Conservation (phyloP, 2,797 vertebrate genomes). For the Peromyscus nudipes region DNA sequence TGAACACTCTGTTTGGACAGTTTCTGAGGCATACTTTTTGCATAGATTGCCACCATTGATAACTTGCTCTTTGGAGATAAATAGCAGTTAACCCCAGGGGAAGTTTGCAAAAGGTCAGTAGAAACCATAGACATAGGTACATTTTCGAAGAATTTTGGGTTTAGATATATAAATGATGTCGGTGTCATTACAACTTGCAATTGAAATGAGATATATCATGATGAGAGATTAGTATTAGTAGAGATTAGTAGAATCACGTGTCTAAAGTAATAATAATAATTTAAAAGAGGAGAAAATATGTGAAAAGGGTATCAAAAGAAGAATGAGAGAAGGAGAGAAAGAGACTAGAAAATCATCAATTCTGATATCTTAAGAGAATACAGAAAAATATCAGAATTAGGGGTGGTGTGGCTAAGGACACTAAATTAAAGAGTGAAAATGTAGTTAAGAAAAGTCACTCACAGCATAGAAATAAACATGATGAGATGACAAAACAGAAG, state of each 20-base stretch:
- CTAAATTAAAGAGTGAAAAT: slow-evolving; percentile 60
- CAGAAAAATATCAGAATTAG: slow-evolving; percentile 8
- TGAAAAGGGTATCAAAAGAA: slow-evolving; percentile 28
- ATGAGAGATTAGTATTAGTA: not conserved
- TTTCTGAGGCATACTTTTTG: slow-evolving; percentile 11
- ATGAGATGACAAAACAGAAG: slow-evolving; percentile 60
- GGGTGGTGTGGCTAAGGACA: slow-evolving; percentile 16
- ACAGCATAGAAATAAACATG: slow-evolving; percentile 59
- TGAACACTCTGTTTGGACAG: not conserved
- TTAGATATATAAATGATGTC: not conserved
- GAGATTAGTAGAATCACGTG: not conserved
- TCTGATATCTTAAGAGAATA: slow-evolving; percentile 4
- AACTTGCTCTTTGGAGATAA: not conserved
- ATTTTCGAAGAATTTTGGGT: not conserved
- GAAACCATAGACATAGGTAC: not conserved
- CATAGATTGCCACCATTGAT: not conserved
- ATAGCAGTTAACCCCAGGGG: slow-evolving; percentile 17
- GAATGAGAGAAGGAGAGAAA: not conserved
- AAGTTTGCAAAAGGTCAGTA: slow-evolving; percentile 39
- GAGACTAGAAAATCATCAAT: slow-evolving; percentile 9
- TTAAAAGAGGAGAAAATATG: not conserved
- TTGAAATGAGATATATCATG: slow-evolving; percentile 23
- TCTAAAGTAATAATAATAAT: slow-evolving; percentile 14
- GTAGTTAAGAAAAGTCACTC: slow-evolving; percentile 68
- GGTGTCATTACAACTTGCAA: slow-evolving; percentile 7